These are phyloP conservation scores for Aphyosemion australe DNA, from an alignment of 2,113 vertebrate species.

Conservation along the genomic window DNA sequence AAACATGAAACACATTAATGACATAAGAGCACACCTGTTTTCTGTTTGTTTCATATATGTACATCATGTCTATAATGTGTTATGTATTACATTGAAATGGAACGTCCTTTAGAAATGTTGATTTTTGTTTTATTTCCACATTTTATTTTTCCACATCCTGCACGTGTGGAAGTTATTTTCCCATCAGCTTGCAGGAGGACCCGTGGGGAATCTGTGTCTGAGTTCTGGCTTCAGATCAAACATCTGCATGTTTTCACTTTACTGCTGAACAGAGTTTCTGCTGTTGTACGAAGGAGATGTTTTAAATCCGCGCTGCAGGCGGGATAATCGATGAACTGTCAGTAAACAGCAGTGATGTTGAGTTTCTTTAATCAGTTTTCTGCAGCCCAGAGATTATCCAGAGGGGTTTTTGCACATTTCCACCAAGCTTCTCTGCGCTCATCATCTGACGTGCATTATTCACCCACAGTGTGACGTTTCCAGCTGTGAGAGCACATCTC, in stretches of 20 bases:
- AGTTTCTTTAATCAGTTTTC: too few species aligned
- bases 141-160: slow-evolving; percentile 3
- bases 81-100: too few species aligned
- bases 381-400: too few species aligned
- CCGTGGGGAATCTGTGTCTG: slow-evolving; percentile 2
- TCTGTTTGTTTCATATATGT: too few species aligned
- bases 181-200: slow-evolving; percentile 1
- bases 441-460: too few species aligned
- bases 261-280: slow-evolving; percentile 1
- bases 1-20: neutral
- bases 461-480: too few species aligned
- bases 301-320: neutral
- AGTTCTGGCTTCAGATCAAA: slow-evolving; percentile 2
- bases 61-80: too few species aligned
- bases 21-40: neutral
- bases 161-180: slow-evolving; percentile 10
- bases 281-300: neutral
- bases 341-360: too few species aligned
- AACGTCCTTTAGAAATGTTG: neutral
- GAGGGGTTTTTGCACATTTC: too few species aligned
- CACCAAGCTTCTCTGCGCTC: too few species aligned
- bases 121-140: neutral
- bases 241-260: slow-evolving; percentile 23
- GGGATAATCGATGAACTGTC: too few species aligned
- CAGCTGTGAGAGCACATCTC: too few species aligned